Base-by-base conservation (phyloP, 2,797 vertebrate genomes). In the Myiothlypis chrysogaster region DNA sequence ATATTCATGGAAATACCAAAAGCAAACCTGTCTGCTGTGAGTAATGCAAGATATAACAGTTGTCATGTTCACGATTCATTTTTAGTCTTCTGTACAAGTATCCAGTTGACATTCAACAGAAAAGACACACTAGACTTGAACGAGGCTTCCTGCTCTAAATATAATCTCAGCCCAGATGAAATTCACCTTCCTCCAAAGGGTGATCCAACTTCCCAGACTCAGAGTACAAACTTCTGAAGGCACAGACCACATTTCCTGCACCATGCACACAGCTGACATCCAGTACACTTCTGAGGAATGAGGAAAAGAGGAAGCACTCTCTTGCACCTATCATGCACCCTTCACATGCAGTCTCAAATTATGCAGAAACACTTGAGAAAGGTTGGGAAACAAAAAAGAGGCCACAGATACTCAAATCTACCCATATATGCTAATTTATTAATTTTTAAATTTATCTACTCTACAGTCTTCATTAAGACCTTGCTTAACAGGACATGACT, bases 31-130 rank as follows among this genome's bases (percentile, higher is more conserved):
- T 30, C 35, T 71, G n/a, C 41, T 61, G 9, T 4, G 17, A 83
- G 27, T 46, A 84, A 57, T 25, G 41, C 46, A 89, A 73, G n/a
- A 65, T 22, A 5, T 4, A 79, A n/a, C 23, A 73, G 19, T 63
- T 72, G 25, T 20, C 39, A 77, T 4, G 32, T 69, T 76, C 41
- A 69, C 20, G 32, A 47, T 37, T 79, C 35, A 63, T 50, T 82
- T 87, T 88, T n/a, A 82, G 34, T 72, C 89, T 88, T 79, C 64
- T 86, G 34, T 61, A 44, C 34, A 71, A 88, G 44, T 30, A 76
- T 44, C 59, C 46, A 71, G 59, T 6, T 90, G 71, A 93, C 71
- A 84, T 71, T 63, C 50, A 69, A 32, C n/a, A 72, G 55, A 30
- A 91, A 25, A 87, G 60, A 30, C 55, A 88, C 30, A 23, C 10